These are phyloP conservation scores for Elymnias hypermnestra DNA, from an alignment of 1,140 invertebrate genomes.

Conservation along the genomic window DNA sequence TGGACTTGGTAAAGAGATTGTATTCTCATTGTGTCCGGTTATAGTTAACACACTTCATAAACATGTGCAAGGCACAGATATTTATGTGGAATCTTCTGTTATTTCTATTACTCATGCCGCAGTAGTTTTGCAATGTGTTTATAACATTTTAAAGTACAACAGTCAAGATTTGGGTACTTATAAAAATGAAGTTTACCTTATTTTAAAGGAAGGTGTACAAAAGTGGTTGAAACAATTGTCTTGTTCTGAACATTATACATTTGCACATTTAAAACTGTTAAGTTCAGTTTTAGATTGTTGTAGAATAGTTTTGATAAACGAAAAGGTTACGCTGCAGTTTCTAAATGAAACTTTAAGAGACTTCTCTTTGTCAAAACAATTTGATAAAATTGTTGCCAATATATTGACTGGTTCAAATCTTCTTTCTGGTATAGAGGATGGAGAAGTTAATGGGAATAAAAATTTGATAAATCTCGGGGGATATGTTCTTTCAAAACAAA, in stretches of 20 bases:
- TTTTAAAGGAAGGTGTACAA: conserved; percentile 50
- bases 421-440: conserved; percentile 62
- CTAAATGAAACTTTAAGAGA: conserved; percentile 37
- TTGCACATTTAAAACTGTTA: conserved; percentile 47
- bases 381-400: conserved; percentile 40
- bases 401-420: conserved; percentile 60
- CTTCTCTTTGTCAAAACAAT: conserved; percentile 39
- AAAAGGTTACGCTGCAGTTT: conserved; percentile 37
- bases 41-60: conserved; percentile 70
- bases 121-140: conserved; percentile 61
- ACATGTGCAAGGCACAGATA: conserved; percentile 73
- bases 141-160: conserved; percentile 39
- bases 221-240: conserved; percentile 52
- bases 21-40: conserved; percentile 53
- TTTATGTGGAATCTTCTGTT: conserved; percentile 55
- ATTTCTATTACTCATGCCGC: conserved; percentile 71
- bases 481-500: conserved; percentile 61
- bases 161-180: conserved; percentile 31
- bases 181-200: conserved; percentile 49
- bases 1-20: conserved; percentile 52
- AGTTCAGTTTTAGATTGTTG: conserved; percentile 53
- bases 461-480: conserved; percentile 60
- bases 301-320: conserved; percentile 37
- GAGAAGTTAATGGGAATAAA: conserved; percentile 60
- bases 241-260: conserved; percentile 42